These are phyloP conservation scores for Iphiclides podalirius DNA, from an alignment of 2,888 invertebrate genomes.

Conservation along the genomic window DNA sequence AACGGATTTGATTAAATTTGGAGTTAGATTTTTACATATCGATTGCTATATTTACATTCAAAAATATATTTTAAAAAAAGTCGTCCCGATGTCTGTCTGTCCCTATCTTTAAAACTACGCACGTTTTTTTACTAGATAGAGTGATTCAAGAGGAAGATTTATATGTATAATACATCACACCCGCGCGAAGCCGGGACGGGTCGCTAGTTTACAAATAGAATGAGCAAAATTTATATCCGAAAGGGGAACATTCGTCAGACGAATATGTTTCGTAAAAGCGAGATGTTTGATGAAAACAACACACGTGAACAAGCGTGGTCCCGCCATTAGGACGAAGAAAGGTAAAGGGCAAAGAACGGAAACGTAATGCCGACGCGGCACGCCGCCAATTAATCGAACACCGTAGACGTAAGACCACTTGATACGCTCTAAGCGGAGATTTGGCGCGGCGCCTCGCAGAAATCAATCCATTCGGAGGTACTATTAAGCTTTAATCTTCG, in stretches of 20 bases:
- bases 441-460: constrained; percentile 61
- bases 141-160: too few species aligned
- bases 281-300: too few species aligned
- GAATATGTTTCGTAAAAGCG: too few species aligned
- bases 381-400: constrained; percentile 41
- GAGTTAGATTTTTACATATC: not conserved
- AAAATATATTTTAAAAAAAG: too few species aligned
- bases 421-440: constrained; percentile 57
- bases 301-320: not conserved
- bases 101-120: too few species aligned
- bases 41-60: not conserved
- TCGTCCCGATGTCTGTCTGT: too few species aligned
- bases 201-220: too few species aligned
- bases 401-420: constrained; percentile 30
- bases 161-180: too few species aligned
- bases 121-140: too few species aligned
- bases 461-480: constrained; percentile 72
- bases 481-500: constrained; percentile 77
- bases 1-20: not conserved
- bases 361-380: constrained; percentile 16
- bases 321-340: not conserved
- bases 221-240: too few species aligned
- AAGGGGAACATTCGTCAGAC: too few species aligned
- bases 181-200: too few species aligned
- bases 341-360: constrained; percentile 6